These are phyloP conservation scores for Larimichthys polyactis DNA, from an alignment of 2,113 vertebrate species.

Conservation along the genomic window DNA sequence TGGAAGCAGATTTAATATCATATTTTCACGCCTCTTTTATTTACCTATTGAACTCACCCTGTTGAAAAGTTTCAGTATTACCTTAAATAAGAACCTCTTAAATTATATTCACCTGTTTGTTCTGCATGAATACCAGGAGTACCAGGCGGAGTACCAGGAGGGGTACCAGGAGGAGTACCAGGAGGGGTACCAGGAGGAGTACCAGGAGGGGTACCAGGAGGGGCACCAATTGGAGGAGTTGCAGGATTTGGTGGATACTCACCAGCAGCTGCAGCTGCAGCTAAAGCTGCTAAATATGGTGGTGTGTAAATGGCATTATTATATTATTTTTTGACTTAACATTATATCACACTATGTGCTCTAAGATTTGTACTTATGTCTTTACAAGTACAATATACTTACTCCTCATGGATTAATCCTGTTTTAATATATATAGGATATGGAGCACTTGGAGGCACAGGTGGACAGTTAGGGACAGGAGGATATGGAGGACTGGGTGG, in stretches of 20 bases:
- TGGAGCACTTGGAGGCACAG: neutral
- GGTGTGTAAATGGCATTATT: neutral
- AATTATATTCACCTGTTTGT: neutral
- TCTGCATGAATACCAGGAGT: conserved; percentile 22
- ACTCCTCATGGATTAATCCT: neutral
- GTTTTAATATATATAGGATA: neutral
- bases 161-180: conserved; percentile 45
- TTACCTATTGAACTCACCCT: neutral
- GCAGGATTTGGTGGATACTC: conserved; percentile 51
- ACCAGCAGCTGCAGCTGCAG: conserved; percentile 62
- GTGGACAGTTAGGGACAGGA: neutral
- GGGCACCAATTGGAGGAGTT: conserved; percentile 33
- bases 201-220: conserved; percentile 45
- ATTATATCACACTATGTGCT: neutral
- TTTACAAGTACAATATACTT: neutral
- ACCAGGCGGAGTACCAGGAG: conserved; percentile 47
- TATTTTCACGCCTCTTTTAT: neutral
- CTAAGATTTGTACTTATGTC: neutral
- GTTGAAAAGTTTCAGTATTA: neutral
- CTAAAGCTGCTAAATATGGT: conserved; percentile 76
- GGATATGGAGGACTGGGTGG: neutral
- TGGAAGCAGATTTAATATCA: neutral
- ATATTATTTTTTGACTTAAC: neutral
- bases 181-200: conserved; percentile 44
- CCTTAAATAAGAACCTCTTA: neutral